Percentiles rank a stretch among this genome's conserved stretches.
Evolutionary conservation across 1,140 invertebrate genomes (phyloP).

Genomic region (Armadillidium nasatum): DNA sequence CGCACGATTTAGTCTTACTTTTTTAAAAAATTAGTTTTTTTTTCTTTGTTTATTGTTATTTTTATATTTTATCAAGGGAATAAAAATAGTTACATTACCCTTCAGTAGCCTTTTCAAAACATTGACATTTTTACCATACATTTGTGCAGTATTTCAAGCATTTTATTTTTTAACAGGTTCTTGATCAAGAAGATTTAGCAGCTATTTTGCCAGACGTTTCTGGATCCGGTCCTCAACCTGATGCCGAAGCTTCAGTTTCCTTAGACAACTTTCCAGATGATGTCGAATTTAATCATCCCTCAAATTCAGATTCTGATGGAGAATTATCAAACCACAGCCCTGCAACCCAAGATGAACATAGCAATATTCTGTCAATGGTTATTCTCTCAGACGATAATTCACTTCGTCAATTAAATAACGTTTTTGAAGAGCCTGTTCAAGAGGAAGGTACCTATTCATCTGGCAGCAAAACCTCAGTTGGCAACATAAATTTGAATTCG

Average conservation of each 20-base stretch:
- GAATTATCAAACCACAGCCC: neutral
- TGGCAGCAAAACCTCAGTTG: neutral
- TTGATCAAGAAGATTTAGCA: conserved; percentile 64
- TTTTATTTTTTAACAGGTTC: conserved; percentile 51
- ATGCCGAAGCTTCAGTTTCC: conserved; percentile 52
- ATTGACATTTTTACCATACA: too few relatives aligned
- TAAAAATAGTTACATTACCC: too few relatives aligned
- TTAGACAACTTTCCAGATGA: conserved; percentile 59
- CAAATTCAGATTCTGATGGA: conserved; percentile 42
- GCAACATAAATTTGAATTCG: neutral
- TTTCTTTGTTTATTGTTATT: too few relatives aligned
- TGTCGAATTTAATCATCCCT: conserved; percentile 45
- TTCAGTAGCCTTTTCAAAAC: too few relatives aligned
- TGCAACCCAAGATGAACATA: neutral
- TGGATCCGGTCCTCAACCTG: conserved; percentile 34
- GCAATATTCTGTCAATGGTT: conserved; percentile 32
- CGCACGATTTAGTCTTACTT: too few relatives aligned
- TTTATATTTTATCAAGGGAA: too few relatives aligned
- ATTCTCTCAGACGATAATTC: conserved; percentile 34
- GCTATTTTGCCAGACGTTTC: conserved; percentile 60
- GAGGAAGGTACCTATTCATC: conserved; percentile 7
- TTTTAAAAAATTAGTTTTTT: too few relatives aligned
- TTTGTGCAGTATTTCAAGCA: too few relatives aligned
- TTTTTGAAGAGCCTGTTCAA: neutral
- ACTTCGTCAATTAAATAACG: conserved; percentile 26